Evolutionary conservation across 53 echinoderm and acorn worm species (phyloP), one percentile per base, ranked within the genome.

Genomic region (Luidia sarsii): DNA sequence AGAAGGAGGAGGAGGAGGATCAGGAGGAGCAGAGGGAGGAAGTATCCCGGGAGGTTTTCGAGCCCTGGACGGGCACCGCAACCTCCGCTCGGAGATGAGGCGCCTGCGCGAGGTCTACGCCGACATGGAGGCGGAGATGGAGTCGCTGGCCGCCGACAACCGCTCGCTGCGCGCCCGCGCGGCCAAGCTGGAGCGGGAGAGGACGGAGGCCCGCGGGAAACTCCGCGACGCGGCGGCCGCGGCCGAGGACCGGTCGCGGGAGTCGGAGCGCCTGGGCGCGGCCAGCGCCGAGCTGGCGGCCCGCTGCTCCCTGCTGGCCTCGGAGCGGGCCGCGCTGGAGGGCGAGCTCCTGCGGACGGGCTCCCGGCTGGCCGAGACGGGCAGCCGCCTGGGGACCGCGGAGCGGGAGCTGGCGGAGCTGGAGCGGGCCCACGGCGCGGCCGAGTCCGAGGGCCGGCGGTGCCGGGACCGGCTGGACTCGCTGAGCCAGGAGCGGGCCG

Each of bases 61-160:
- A n/a, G 34, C 80, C 20, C 52, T 65, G 9, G 65, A 70, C 18
- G 37, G 75, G 39, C 73, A 81, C 15, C 70, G 69, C 25, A 68
- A 86, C 23, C 89, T 95, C 27, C 90, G 82, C 45, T 81, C 81
- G 1, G 95, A 95, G 75, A 95, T 95, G 43, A 74, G 80, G 60
- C 87, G 92, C 34, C 61, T 92, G 1, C 70, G 92, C 2, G 52
- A 87, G 24, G 80, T 92, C 5, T 90, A 92, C 66, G 68, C 85
- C 8, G 88, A 92, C 50, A 82, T 95, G 64, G 90, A 89, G 38
- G 86, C 84, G 5, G 84, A 90, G 0, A 54, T 92, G 49, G 77
- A 86, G 38, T 85, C 55, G 41, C 43, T 90, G 28, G 83, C 61
- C 23, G 83, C 87, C 20, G 92, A 95, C 11, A 92, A 90, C 64